These are phyloP conservation scores for Orientallactaga bullata DNA, from an alignment of 2,113 vertebrate species.

Conservation along the genomic window DNA sequence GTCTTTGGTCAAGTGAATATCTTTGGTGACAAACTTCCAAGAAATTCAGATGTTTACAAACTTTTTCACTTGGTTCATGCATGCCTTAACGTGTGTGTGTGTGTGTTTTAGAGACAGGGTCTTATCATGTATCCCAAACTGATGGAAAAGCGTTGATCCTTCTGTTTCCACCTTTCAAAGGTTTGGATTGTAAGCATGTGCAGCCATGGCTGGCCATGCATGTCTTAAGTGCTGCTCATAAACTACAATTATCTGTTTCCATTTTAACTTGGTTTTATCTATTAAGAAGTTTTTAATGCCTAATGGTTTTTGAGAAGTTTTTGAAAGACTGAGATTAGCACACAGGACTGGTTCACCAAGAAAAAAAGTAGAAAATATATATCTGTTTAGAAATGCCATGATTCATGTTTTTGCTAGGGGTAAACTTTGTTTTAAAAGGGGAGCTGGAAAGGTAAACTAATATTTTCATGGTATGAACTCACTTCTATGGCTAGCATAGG, in stretches of 20 bases:
- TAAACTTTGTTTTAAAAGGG: conserved; percentile 47
- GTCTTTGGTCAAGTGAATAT: conserved; percentile 16
- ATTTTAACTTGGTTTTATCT: conserved; percentile 3
- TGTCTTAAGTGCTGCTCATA: background rate
- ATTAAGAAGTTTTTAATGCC: conserved; percentile 25
- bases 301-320: conserved; percentile 35
- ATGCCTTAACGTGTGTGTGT: background rate
- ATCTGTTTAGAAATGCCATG: background rate
- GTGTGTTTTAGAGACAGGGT: background rate
- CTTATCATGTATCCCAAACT: background rate
- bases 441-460: background rate
- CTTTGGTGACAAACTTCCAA: conserved; percentile 31
- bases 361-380: conserved; percentile 40
- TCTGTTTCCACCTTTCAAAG: background rate
- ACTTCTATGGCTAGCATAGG: background rate
- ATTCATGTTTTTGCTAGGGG: background rate
- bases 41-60: conserved; percentile 44
- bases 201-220: background rate
- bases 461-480: background rate
- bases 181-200: background rate
- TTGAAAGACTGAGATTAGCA: background rate
- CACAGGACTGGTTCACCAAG: background rate
- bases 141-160: background rate
- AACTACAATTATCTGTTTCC: background rate
- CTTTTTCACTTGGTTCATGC: conserved; percentile 26